Evolutionary conservation across 2,888 invertebrate genomes (phyloP).

Genomic region (Dyspetes luteomarginatus): DNA sequence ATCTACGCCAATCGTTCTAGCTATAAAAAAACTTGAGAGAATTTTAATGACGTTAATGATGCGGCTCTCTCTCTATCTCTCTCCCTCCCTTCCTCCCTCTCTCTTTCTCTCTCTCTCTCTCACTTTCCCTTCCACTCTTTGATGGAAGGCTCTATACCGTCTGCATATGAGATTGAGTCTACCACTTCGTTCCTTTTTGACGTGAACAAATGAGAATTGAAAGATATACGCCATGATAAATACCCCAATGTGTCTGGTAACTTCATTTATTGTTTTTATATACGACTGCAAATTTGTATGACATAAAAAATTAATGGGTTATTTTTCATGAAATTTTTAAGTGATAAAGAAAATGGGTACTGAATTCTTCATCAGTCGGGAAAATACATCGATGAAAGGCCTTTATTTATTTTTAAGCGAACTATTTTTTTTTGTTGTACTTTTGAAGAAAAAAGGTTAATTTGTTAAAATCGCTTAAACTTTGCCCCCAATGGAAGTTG

Average conservation of each 20-base stretch:
- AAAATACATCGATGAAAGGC: no score
- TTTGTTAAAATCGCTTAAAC: no score
- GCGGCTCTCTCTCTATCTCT: constrained; percentile 15
- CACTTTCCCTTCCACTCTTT: no score
- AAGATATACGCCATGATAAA: constrained; percentile 1
- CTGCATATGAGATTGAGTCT: constrained; percentile 1
- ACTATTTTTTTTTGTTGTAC: no score
- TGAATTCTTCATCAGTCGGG: no score
- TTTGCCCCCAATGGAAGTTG: no score
- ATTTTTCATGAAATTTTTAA: neutral
- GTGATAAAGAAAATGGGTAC: no score
- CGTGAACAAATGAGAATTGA: constrained; percentile 3
- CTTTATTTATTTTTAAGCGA: no score
- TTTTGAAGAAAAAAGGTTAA: no score
- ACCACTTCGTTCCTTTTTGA: neutral
- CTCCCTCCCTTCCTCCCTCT: neutral
- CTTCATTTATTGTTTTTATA: neutral
- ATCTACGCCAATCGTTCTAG: constrained; percentile 42
- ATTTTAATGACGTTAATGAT: constrained; percentile 60
- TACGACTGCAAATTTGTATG: neutral
- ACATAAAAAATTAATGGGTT: neutral
- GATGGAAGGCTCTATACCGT: no score
- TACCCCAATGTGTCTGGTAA: neutral
- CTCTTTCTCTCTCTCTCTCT: neutral
- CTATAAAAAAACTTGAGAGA: constrained; percentile 11